Conservation (phyloP, 2,797 vertebrate genomes). For the Gambelia wislizenii region DNA sequence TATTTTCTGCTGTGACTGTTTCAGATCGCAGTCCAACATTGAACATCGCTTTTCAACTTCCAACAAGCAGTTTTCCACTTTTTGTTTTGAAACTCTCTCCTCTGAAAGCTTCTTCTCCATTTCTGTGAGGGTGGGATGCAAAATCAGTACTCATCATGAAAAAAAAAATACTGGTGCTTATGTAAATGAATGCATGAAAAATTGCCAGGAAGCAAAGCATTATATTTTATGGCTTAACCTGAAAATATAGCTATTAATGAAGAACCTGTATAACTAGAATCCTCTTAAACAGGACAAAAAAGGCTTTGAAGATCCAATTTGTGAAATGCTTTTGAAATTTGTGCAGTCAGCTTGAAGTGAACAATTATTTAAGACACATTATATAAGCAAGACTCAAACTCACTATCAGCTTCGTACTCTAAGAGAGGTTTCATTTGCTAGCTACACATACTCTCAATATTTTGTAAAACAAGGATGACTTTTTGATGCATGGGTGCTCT, state of each 20-base stretch:
- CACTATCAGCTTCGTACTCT: conserved; percentile 1
- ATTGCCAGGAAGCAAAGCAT: not conserved
- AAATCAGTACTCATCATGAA: not conserved
- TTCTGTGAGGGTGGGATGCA: conserved; percentile 76
- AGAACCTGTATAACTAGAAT: not conserved
- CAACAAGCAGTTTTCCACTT: conserved; percentile 92
- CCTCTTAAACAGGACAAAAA: conserved; percentile 33
- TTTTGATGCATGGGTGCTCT: conserved; percentile 29
- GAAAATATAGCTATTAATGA: conserved; percentile 10
- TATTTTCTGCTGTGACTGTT: conserved; percentile 95
- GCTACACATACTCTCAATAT: not conserved
- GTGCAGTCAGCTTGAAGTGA: conserved; percentile 10
- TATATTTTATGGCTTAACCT: not conserved
- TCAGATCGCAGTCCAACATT: conserved; percentile 96
- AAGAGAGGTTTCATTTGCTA: conserved; percentile 39
- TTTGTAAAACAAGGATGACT: conserved; percentile 4
- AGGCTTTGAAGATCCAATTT: not conserved
- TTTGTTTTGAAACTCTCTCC: conserved; percentile 90
- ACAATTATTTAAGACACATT: conserved; percentile 43
- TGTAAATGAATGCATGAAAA: not conserved
- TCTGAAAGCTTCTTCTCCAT: conserved; percentile 95
- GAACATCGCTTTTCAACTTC: conserved; percentile 96
- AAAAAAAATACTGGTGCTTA: not conserved
- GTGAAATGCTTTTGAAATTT: conserved; percentile 20
- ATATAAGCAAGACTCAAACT: conserved; percentile 10